Conservation (phyloP, 1,140 invertebrate species). For the Dendrolimus punctatus region DNA sequence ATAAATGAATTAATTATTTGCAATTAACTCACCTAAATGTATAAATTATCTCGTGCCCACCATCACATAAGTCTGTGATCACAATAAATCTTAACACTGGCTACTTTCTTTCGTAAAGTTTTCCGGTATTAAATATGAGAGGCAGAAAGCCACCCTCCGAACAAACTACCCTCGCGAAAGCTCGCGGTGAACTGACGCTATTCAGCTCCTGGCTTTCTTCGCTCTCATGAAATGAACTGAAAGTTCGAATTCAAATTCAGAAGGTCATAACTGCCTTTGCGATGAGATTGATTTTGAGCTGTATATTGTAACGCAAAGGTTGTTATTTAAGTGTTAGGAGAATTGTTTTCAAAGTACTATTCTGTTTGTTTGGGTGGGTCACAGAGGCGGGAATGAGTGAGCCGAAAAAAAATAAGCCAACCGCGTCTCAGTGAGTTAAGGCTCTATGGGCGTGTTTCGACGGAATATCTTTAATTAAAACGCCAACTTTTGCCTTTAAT, state of each 20-base stretch:
- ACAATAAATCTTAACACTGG: conserved; percentile 6
- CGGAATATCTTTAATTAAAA: conserved; percentile 69
- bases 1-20: no score
- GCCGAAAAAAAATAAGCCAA: conserved; percentile 70
- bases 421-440: conserved; percentile 66
- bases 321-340: conserved; percentile 13
- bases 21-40: no score
- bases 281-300: conserved; percentile 11
- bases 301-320: conserved; percentile 6
- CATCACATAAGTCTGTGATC: conserved; percentile 3
- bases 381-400: conserved; percentile 67
- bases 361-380: conserved; percentile 69
- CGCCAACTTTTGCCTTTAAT: conserved; percentile 52
- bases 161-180: conserved; percentile 43
- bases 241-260: conserved; percentile 22
- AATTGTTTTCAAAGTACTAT: conserved; percentile 64
- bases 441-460: conserved; percentile 61
- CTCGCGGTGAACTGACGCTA: conserved; percentile 61
- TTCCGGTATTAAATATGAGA: conserved; percentile 24
- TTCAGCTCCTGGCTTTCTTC: conserved; percentile 43
- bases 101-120: conserved; percentile 40
- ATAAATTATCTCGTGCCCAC: no score
- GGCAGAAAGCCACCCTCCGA: conserved; percentile 14
- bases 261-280: conserved; percentile 25
- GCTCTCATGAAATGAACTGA: conserved; percentile 67